Evolutionary conservation across 2,113 vertebrate species (phyloP).

Genomic region (Amphiprion percula): DNA sequence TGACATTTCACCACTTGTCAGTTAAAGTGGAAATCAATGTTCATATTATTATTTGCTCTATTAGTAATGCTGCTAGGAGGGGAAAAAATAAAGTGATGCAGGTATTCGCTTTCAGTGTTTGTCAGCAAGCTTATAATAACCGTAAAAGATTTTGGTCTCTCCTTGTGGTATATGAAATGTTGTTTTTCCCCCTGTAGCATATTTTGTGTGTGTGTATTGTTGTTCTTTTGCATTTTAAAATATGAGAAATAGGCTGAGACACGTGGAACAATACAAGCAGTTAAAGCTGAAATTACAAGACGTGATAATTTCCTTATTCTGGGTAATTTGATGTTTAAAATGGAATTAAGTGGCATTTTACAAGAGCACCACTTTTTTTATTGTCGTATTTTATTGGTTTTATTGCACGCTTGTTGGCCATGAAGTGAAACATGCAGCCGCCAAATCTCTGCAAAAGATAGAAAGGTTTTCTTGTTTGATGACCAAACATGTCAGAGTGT

Average conservation of each 20-base stretch:
- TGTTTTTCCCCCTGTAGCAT: neutral
- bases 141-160: constrained; percentile 17
- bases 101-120: constrained; percentile 49
- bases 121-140: constrained; percentile 24
- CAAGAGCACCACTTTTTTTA: constrained; percentile 7
- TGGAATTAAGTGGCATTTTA: neutral
- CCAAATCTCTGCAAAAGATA: neutral
- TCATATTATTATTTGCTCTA: constrained; percentile 69
- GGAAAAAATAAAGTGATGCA: constrained; percentile 37
- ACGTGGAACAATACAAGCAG: neutral
- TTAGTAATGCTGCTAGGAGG: constrained; percentile 51
- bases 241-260: neutral
- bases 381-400: constrained; percentile 18
- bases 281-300: neutral
- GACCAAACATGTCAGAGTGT: constrained; percentile 57
- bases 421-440: constrained; percentile 10
- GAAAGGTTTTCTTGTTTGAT: constrained; percentile 52
- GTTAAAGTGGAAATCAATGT: constrained; percentile 74
- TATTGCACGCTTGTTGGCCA: neutral
- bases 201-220: neutral
- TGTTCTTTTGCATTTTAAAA: neutral
- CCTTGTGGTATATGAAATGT: neutral
- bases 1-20: constrained; percentile 79
- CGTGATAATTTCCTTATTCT: neutral
- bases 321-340: neutral